Evolutionary conservation across 2,113 vertebrate genomes (phyloP), one percentile per base, ranked within the genome.

Genomic region (Myrmophylax atrothorax): DNA sequence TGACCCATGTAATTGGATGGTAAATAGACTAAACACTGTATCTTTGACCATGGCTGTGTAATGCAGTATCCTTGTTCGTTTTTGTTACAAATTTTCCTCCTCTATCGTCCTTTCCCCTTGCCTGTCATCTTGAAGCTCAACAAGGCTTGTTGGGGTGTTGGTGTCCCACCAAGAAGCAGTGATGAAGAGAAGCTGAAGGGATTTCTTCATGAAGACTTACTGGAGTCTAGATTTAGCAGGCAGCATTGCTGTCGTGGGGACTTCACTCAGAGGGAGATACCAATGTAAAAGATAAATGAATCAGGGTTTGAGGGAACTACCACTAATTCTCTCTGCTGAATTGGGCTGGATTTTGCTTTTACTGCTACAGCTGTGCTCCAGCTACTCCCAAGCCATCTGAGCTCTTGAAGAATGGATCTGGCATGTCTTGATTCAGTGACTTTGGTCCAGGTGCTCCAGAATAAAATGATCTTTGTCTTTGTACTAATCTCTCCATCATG

Each of bases 1-100:
- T 0, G 6, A 74, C 24, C 11, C 77, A 40, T 42, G 23, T 76
- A 59, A 19, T 5, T 38, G 50, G 35, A 33, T 1, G 1, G 44
- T 60, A 53, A 18, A 31, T 35, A 20, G 17, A 47, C 31, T 47
- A 7, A 25, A 60, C 10, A 6, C 11, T 18, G 26, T 28, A 40
- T 52, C 19, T 75, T n/a, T 44, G 55, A 37, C n/a, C 5, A 1
- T 29, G 26, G 33, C 56, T 9, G 1, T 46, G 11, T 47, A 66
- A 70, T 31, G 28, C n/a, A 37, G 22, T 62, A 94, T 76, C 20
- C 10, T 14, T 76, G 12, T 76, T 68, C 0, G 0, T 35, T 87
- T 90, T 75, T 66, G 16, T 70, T 63, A 26, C 7, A 23, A 25
- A 6, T 74, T 31, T 91, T 58, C 25, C 8, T 68, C 23, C 49